Conservation (phyloP, 23 tunicate genomes). For the Styela clava region DNA sequence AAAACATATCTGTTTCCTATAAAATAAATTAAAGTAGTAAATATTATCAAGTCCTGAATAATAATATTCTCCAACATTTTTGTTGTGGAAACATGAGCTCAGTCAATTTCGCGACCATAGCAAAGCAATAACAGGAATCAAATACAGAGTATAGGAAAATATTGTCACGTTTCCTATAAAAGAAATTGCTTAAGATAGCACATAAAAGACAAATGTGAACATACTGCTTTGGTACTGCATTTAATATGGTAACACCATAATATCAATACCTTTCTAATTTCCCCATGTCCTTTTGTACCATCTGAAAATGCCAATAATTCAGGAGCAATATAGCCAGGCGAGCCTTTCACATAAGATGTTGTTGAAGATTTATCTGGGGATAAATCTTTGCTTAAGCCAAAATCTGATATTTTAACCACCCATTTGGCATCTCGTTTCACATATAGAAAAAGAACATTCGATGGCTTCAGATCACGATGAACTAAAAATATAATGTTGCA, state of each 20-base stretch:
- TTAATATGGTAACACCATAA: no score
- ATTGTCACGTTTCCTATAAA: no score
- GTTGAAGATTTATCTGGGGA: slow-evolving; percentile 5
- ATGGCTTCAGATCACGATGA: slow-evolving; percentile 32
- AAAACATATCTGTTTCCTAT: slow-evolving; percentile 24
- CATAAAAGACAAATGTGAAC: no score
- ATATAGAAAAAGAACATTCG: slow-evolving; percentile 20
- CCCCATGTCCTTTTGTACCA: background rate
- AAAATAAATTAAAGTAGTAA: background rate
- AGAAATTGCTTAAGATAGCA: no score
- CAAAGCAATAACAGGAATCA: no score
- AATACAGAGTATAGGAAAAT: no score
- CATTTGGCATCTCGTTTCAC: background rate
- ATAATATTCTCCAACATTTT: no score
- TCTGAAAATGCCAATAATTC: slow-evolving; percentile 15
- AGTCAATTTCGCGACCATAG: no score
- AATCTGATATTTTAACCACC: slow-evolving; percentile 28
- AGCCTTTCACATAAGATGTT: background rate
- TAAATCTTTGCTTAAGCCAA: slow-evolving; percentile 22
- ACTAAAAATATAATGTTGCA: background rate
- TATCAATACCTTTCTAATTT: slow-evolving; percentile 11
- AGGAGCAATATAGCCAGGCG: slow-evolving; percentile 24
- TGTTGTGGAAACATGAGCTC: no score
- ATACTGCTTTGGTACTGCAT: no score
- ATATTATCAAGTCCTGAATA: background rate